Evolutionary conservation across 2,888 invertebrate species (phyloP).

Genomic region (Cacoxenus indagator): DNA sequence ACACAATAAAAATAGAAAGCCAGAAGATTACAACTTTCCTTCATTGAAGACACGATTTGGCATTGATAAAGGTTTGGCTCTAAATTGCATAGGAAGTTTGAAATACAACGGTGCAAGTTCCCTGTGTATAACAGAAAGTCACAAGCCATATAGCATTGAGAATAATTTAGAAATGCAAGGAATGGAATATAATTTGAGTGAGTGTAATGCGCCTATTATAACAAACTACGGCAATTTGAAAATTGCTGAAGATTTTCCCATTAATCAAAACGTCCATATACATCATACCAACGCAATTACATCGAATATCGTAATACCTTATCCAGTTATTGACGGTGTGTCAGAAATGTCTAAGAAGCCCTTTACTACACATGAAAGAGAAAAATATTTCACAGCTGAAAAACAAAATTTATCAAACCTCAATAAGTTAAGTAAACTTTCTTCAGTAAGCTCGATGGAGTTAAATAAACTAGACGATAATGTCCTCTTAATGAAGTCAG

Average conservation of each 20-base stretch:
- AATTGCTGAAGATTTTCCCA: constrained; percentile 70
- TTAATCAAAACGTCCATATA: constrained; percentile 63
- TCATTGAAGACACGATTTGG: constrained; percentile 38
- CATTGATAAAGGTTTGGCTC: constrained; percentile 41
- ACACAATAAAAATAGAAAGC: constrained; percentile 30
- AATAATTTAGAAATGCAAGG: constrained; percentile 58
- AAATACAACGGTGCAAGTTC: constrained; percentile 63
- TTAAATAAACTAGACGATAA: constrained; percentile 70
- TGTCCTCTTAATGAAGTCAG: constrained; percentile 65
- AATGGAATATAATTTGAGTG: constrained; percentile 61
- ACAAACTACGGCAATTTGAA: constrained; percentile 68
- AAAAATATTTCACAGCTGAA: constrained; percentile 46
- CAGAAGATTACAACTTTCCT: constrained; percentile 18
- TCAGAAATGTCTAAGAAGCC: constrained; percentile 64
- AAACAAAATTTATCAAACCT: constrained; percentile 49
- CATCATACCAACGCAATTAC: constrained; percentile 39
- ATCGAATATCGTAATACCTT: constrained; percentile 38
- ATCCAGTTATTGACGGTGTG: constrained; percentile 48
- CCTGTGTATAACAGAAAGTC: constrained; percentile 64
- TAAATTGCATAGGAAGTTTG: constrained; percentile 45
- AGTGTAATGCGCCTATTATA: constrained; percentile 66
- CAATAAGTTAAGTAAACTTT: constrained; percentile 63
- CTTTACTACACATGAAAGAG: constrained; percentile 62
- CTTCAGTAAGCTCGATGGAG: constrained; percentile 70
- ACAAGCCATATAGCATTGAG: too few species aligned